Conservation (phyloP, 2,113 vertebrate species). For the Nothoprocta pentlandii region DNA sequence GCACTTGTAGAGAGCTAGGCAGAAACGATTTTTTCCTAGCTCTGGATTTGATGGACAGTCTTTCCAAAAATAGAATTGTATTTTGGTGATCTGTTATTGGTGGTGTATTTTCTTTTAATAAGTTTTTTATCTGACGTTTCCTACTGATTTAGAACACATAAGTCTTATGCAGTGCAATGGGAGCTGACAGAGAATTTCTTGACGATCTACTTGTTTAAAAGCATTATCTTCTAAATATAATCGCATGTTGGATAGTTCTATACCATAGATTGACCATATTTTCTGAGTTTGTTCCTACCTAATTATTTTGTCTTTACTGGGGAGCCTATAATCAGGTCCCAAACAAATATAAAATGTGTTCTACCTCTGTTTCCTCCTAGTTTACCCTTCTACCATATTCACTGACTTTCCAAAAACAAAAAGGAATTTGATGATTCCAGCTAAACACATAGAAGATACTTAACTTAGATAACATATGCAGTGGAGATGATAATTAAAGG, state of each 20-base stretch:
- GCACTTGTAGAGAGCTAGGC: background rate
- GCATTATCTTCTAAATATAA: background rate
- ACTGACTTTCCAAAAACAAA: background rate
- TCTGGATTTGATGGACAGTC: background rate
- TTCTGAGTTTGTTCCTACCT: background rate
- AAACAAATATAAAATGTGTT: background rate
- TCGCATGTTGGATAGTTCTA: background rate
- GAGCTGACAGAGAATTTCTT: background rate
- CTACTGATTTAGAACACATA: background rate
- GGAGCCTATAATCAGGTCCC: background rate
- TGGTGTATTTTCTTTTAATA: background rate
- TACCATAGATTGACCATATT: background rate
- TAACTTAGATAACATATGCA: background rate
- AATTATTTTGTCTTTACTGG: background rate
- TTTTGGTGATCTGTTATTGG: background rate
- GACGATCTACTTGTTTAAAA: background rate
- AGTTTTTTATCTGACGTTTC: background rate
- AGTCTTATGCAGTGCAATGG: too few species aligned
- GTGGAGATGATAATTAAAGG: background rate
- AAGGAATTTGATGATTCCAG: background rate
- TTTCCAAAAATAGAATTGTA: background rate
- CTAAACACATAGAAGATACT: background rate
- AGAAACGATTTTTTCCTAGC: background rate
- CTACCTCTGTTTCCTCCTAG: background rate
- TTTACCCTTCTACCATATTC: background rate